Evolutionary conservation across 2,797 vertebrate genomes (phyloP), one percentile per base, ranked within the genome.

Genomic region (Chaenodraco wilsoni): DNA sequence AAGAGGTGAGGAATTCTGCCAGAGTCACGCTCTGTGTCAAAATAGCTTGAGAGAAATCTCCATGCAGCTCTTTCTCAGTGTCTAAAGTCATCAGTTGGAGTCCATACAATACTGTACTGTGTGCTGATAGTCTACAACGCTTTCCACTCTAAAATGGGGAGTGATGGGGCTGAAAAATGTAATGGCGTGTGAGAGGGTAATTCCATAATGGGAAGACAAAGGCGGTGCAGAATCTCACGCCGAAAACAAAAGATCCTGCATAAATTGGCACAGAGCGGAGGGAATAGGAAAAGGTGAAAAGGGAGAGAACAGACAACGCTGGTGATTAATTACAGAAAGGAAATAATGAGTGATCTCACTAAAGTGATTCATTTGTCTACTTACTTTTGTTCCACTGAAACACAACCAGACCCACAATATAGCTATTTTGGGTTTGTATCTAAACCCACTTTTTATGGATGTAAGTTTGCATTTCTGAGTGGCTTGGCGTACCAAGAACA

Each of bases 1-100:
- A 44, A 65, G 58, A 81, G 72, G 71, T 65, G 81, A 88, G 73
- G 85, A 88, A 87, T 84, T 86, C 76, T 64, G 64, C 78, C 72
- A 4, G 48, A 88, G 82, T 91, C 86, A 89, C 83, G 84, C 87
- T 89, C 66, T 8, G n/a, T 65, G 81, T 84, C 76, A 70, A 73
- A 87, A 86, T 76, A 80, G 76, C 77, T 91, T 15, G 63, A 74
- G 78, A 68, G 56, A 90, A 87, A 82, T 76, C 56, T 74, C 66
- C 9, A 55, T 21, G 66, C 49, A 46, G 68, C 61, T 51, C 67
- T 68, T 63, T 65, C 76, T 60, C 64, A n/a, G 46, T 40, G 72
- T 85, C 83, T 78, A 60, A 72, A 80, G 65, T 69, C 40, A 54
- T 87, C 72, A 61, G 52, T 65, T 71, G 66, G 82, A 84, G 84